phyloP scores from a whole-genome alignment of 2,888 invertebrate genomes.

The Podotricha telesiphe region DNA sequence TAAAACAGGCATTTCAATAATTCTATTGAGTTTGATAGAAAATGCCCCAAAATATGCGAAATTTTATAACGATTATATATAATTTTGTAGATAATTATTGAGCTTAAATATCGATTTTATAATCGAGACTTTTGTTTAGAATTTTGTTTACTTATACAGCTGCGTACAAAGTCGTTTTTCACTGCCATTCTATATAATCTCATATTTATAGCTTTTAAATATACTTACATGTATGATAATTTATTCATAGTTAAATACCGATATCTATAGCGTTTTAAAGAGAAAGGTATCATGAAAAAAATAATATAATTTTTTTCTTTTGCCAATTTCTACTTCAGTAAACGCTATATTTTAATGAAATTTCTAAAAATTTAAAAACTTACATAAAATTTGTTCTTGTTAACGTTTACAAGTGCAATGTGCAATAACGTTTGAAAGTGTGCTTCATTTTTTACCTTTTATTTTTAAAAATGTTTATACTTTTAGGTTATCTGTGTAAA shows the following conservation, averaged over 20 bases:
- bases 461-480: neutral
- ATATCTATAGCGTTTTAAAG: neutral
- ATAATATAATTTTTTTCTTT: too few species aligned
- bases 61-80: neutral
- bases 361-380: neutral
- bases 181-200: constrained; percentile 18
- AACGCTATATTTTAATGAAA: neutral
- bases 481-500: constrained; percentile 10
- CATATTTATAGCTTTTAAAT: neutral
- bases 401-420: neutral
- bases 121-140: neutral
- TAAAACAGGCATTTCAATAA: too few species aligned
- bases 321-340: neutral
- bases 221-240: neutral
- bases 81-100: constrained; percentile 3
- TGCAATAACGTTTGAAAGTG: too few species aligned
- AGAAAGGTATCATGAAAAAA: too few species aligned
- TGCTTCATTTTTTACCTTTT: neutral
- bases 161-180: neutral
- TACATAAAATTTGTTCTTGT: neutral
- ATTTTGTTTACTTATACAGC: neutral
- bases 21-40: neutral
- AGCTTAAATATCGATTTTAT: neutral
- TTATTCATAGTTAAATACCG: neutral
- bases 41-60: constrained; percentile 27